A percentile compares a stretch with the other conserved stretches of the same genome.
Conservation (phyloP, 2,113 vertebrate species). For the Cromileptes altivelis region DNA sequence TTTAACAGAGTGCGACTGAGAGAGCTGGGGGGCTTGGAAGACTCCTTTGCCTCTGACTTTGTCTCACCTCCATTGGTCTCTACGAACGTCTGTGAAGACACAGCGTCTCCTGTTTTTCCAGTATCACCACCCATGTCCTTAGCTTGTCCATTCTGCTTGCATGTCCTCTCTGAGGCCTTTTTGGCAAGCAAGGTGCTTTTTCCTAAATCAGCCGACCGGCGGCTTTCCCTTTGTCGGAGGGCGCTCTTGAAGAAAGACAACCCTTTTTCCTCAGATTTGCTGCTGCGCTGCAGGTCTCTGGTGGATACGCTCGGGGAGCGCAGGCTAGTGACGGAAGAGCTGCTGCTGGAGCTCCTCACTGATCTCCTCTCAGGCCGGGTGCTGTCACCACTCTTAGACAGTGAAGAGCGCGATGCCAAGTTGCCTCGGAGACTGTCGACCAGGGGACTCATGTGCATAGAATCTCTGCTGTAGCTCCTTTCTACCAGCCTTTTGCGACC, state of each 20-base stretch:
- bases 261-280: constrained; percentile 95
- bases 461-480: constrained; percentile 90
- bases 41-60: constrained; percentile 80
- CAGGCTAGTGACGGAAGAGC: constrained; percentile 94
- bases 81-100: constrained; percentile 71
- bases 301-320: constrained; percentile 87
- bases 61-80: constrained; percentile 72
- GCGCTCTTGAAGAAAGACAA: constrained; percentile 97
- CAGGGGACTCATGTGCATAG: constrained; percentile 88
- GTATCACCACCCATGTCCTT: constrained; percentile 78
- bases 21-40: constrained; percentile 85
- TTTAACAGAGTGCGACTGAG: constrained; percentile 90
- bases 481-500: constrained; percentile 89
- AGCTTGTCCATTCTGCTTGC: constrained; percentile 82
- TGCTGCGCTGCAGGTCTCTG: constrained; percentile 89
- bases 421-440: constrained; percentile 84
- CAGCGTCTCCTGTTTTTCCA: constrained; percentile 64
- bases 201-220: constrained; percentile 94
- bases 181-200: constrained; percentile 91
- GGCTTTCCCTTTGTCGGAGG: constrained; percentile 94
- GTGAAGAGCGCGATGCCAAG: constrained; percentile 79
- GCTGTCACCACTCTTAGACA: constrained; percentile 79
- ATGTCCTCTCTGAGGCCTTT: constrained; percentile 86
- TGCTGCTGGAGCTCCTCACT: constrained; percentile 89
- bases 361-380: constrained; percentile 82